A percentile compares a stretch with the other conserved stretches of the same genome.
Evolutionary conservation across 2,888 invertebrate genomes (phyloP).

Genomic region (Sinodicranocentrus sp.): DNA sequence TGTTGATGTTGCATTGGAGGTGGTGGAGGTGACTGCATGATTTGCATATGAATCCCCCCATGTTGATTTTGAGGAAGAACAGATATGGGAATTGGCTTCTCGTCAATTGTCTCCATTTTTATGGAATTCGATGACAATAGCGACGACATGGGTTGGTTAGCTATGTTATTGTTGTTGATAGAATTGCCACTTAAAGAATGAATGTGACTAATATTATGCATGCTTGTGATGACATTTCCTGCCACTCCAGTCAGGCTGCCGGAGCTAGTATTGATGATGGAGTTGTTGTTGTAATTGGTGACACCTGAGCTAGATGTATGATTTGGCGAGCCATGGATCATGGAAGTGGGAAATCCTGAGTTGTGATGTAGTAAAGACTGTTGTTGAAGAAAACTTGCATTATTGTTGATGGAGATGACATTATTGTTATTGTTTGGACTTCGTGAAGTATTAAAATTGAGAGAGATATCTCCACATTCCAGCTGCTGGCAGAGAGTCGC

Average conservation of each 20-base stretch:
- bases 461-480: slow-evolving; percentile 79
- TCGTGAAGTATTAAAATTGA: slow-evolving; percentile 73
- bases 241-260: slow-evolving; percentile 22
- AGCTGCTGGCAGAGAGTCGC: slow-evolving; percentile 79
- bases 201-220: slow-evolving; percentile 55
- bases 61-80: slow-evolving; percentile 69
- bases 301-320: slow-evolving; percentile 28
- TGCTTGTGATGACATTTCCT: slow-evolving; percentile 32
- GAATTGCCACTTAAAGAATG: slow-evolving; percentile 34
- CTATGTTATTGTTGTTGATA: slow-evolving; percentile 39
- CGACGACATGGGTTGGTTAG: slow-evolving; percentile 21
- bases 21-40: slow-evolving; percentile 61
- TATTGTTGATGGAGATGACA: slow-evolving; percentile 33
- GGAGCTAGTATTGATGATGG: slow-evolving; percentile 45
- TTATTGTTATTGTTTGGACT: slow-evolving; percentile 69
- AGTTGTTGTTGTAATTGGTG: slow-evolving; percentile 48
- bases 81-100: slow-evolving; percentile 71
- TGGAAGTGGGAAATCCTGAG: slow-evolving; percentile 12
- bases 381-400: slow-evolving; percentile 41
- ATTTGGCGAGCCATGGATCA: slow-evolving; percentile 31
- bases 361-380: slow-evolving; percentile 49
- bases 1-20: slow-evolving; percentile 50
- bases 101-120: slow-evolving; percentile 69
- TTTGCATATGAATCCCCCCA: slow-evolving; percentile 44
- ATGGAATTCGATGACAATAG: slow-evolving; percentile 30